A percentile compares a stretch with the other conserved stretches of the same genome.
Evolutionary conservation across 1,140 invertebrate genomes (phyloP).

Genomic region (Hestina assimilis): DNA sequence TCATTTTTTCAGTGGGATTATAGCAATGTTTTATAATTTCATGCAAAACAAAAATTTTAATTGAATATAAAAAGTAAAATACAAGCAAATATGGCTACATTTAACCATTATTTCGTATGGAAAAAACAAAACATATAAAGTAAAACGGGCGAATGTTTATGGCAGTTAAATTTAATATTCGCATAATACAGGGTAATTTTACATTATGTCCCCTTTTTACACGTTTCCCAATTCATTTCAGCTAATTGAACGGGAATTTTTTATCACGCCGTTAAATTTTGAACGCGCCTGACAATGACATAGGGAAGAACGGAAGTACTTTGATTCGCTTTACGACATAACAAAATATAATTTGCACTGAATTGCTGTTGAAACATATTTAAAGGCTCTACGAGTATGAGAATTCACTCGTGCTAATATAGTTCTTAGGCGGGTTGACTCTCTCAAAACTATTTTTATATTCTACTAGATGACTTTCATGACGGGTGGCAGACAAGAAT

Average conservation of each 20-base stretch:
- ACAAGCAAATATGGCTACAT: too few relatives aligned
- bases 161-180: conserved; percentile 2
- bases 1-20: too few relatives aligned
- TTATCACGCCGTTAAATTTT: conserved; percentile 26
- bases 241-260: conserved; percentile 27
- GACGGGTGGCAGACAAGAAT: too few relatives aligned
- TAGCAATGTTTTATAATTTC: too few relatives aligned
- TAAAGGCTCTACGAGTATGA: background rate
- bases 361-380: background rate
- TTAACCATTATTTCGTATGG: too few relatives aligned
- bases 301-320: background rate
- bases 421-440: too few relatives aligned
- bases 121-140: too few relatives aligned
- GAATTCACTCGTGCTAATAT: too few relatives aligned
- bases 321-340: conserved; percentile 23
- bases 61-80: too few relatives aligned
- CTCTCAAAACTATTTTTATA: too few relatives aligned
- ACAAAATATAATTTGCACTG: conserved; percentile 18
- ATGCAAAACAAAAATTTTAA: too few relatives aligned
- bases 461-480: too few relatives aligned
- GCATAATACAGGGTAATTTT: conserved; percentile 1
- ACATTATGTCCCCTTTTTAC: conserved; percentile 4
- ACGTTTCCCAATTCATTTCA: conserved; percentile 24
- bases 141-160: background rate
- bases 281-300: conserved; percentile 22